Conservation (phyloP, 2,797 vertebrate species). For the Furcifer pardalis region DNA sequence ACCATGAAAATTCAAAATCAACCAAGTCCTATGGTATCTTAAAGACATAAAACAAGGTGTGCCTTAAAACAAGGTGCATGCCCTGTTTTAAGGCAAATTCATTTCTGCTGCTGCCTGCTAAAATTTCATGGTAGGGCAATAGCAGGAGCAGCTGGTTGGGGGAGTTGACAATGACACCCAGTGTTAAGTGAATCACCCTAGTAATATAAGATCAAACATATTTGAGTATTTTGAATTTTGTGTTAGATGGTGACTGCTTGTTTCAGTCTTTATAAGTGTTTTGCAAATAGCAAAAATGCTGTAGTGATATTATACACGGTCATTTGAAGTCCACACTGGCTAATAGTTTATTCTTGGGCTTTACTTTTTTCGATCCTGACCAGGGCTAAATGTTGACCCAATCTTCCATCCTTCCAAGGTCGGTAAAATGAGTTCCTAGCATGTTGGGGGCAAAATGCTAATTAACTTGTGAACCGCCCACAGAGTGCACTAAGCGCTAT, state of each 20-base stretch:
- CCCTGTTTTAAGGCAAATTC: not conserved
- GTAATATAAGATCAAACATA: not conserved
- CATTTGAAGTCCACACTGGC: not conserved
- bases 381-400: too few species aligned
- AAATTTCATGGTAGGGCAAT: not conserved
- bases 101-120: not conserved
- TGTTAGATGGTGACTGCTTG: not conserved
- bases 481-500: too few species aligned
- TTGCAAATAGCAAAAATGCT: not conserved
- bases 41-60: not conserved
- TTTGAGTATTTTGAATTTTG: not conserved
- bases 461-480: too few species aligned
- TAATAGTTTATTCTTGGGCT: not conserved
- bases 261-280: not conserved
- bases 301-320: not conserved
- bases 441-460: too few species aligned
- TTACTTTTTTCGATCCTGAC: too few species aligned
- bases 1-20: not conserved
- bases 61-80: too few species aligned
- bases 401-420: too few species aligned
- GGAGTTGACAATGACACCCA: not conserved
- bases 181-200: not conserved
- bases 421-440: too few species aligned
- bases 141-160: not conserved
- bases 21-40: not conserved